A percentile compares a stretch with the other conserved stretches of the same genome.
Evolutionary conservation across 2,797 vertebrate species (phyloP).

Genomic region (Myotis myotis): DNA sequence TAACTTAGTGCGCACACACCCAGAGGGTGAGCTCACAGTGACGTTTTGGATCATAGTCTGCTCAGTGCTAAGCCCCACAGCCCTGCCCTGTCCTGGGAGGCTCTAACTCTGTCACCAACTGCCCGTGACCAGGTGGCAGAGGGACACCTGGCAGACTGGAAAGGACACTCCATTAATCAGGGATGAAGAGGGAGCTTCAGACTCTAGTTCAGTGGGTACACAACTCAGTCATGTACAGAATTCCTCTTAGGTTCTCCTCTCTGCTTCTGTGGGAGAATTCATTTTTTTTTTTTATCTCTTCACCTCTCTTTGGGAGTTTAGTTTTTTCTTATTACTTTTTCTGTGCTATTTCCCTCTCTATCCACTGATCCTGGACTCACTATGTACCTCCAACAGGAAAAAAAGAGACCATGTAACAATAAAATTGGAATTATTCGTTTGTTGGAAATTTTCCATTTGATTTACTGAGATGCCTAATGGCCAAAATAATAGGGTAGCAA

Average conservation of each 20-base stretch:
- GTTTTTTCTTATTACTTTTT: neutral
- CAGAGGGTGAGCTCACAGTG: neutral
- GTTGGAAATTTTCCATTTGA: neutral
- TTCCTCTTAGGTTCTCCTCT: neutral
- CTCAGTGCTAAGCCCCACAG: neutral
- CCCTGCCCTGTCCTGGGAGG: neutral
- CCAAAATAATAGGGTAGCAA: neutral
- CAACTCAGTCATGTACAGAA: neutral
- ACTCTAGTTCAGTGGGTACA: neutral
- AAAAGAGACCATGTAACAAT: neutral
- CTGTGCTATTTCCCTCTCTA: neutral
- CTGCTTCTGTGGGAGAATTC: neutral
- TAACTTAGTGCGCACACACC: neutral
- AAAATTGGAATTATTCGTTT: neutral
- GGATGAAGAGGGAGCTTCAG: neutral
- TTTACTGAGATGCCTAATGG: neutral
- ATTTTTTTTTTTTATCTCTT: neutral
- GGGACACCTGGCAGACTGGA: neutral
- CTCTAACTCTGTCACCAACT: neutral
- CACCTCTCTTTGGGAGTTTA: neutral
- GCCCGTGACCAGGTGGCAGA: neutral
- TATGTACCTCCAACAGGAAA: neutral
- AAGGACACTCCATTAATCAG: neutral
- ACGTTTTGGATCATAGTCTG: neutral
- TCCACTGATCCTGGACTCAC: neutral